Evolutionary conservation across 2,113 vertebrate genomes (phyloP), one percentile per base, ranked within the genome.

Genomic region (Mohoua ochrocephala): DNA sequence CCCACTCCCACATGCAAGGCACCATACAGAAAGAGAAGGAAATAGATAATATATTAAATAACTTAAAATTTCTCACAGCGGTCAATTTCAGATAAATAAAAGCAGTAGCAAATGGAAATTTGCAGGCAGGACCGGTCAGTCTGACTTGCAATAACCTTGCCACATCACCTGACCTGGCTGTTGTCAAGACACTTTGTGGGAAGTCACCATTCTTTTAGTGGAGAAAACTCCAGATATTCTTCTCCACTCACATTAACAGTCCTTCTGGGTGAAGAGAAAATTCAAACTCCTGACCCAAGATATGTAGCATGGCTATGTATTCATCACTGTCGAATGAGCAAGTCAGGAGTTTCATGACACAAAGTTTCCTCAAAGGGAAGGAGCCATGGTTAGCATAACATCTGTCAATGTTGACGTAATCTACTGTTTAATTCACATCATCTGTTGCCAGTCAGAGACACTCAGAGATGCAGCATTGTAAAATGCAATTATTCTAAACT

Each of bases 1-100:
- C 8, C 5, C 1, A 2, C 10, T 10, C 2, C 13, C 16, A 44
- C 0, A 0, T 70, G 5, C 18, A 56, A 76, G 31, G 42, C 7
- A 27, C 11, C 8, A 1, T n/a, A 60, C 3, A 64, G 21, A 68
- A 67, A 68, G 37, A 89, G 28, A 84, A 94, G 10, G 81, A 89
- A 78, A 69, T 17, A 2, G 23, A 68, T 6, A 68, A 64, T 2
- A 14, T 33, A 61, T 57, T 23, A 57, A 42, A 70, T 44, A 82
- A 42, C 17, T 82, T 47, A 27, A 59, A 64, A 41, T 91, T 15
- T 68, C 41, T 73, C 8, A 1, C 15, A 87, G 9, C 30, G 16
- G 42, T 27, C 13, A 65, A 28, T 75, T 87, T 68, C 52, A 84
- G 30, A 35, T 19, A 78, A 91, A 70, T 8, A 82, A 56, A 75